Percentiles rank a stretch among this genome's conserved stretches.
Conservation (phyloP, 2,113 vertebrate species). For the Pitta sordida region DNA sequence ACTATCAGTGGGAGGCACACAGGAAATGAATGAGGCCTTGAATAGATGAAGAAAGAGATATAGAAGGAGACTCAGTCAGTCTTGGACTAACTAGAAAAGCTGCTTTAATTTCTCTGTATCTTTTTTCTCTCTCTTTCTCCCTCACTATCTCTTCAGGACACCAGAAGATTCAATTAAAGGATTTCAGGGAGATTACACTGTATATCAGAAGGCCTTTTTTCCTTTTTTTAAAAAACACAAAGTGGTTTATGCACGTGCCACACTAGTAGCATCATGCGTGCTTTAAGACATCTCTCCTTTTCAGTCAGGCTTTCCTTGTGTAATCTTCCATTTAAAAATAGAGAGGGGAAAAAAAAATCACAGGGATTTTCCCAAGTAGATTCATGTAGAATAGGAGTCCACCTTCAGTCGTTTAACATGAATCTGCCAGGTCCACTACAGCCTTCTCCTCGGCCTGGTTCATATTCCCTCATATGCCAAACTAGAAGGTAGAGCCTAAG, state of each 20-base stretch:
- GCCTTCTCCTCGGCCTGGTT: neutral
- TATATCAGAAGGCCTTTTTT: conserved; percentile 6
- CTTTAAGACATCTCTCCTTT: neutral
- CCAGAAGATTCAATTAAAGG: conserved; percentile 48
- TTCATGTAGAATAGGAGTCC: neutral
- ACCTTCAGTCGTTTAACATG: neutral
- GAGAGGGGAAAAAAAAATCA: neutral
- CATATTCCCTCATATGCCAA: neutral
- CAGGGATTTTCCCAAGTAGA: neutral
- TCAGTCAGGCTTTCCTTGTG: neutral
- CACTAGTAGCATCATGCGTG: neutral
- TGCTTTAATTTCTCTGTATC: conserved; percentile 17
- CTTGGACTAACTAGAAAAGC: conserved; percentile 38
- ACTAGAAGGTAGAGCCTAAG: neutral
- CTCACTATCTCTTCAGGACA: conserved; percentile 25
- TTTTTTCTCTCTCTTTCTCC: conserved; percentile 21
- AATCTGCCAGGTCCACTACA: neutral
- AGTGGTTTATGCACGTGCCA: neutral
- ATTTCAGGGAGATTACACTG: conserved; percentile 29
- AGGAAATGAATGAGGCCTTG: conserved; percentile 21
- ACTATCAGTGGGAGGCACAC: conserved; percentile 5
- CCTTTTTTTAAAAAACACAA: neutral
- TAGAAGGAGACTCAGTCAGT: neutral
- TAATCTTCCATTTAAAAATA: neutral
- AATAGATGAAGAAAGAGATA: conserved; percentile 45